Conservation (phyloP, 2,797 vertebrate genomes). For the Cryptoblepharus egeriae region DNA sequence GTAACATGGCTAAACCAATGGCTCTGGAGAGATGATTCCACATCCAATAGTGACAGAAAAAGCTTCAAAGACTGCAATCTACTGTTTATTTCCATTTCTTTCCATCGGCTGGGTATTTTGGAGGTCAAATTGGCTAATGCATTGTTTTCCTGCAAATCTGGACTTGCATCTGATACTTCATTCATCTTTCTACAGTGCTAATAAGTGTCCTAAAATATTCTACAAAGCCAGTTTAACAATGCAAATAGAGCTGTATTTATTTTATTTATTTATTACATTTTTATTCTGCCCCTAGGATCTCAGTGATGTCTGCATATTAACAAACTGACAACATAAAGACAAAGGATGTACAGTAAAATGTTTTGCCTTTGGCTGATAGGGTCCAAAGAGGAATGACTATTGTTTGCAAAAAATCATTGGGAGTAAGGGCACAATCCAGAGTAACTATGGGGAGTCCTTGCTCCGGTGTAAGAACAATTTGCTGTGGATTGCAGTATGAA, state of each 20-base stretch:
- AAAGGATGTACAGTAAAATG: background rate
- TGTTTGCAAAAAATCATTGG: background rate
- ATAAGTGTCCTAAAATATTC: background rate
- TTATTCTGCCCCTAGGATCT: background rate
- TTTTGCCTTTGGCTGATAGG: background rate
- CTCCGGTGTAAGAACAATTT: no score
- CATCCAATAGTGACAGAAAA: background rate
- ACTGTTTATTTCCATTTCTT: background rate
- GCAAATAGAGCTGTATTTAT: background rate
- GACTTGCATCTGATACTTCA: background rate
- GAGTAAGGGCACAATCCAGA: no score
- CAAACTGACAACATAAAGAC: background rate
- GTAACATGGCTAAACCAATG: background rate
- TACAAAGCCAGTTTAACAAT: slow-evolving; percentile 1
- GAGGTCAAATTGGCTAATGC: background rate
- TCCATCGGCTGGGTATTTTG: background rate
- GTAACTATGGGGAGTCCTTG: no score
- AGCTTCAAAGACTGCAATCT: background rate
- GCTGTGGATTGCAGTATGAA: no score
- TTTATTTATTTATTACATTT: slow-evolving; percentile 17
- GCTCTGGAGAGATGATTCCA: background rate
- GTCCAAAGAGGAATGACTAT: background rate
- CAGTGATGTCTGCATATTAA: background rate
- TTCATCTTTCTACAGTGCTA: background rate
- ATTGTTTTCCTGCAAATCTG: background rate